Base-by-base conservation (phyloP, 1,140 invertebrate genomes). In the Oreohelix idahoensis region DNA sequence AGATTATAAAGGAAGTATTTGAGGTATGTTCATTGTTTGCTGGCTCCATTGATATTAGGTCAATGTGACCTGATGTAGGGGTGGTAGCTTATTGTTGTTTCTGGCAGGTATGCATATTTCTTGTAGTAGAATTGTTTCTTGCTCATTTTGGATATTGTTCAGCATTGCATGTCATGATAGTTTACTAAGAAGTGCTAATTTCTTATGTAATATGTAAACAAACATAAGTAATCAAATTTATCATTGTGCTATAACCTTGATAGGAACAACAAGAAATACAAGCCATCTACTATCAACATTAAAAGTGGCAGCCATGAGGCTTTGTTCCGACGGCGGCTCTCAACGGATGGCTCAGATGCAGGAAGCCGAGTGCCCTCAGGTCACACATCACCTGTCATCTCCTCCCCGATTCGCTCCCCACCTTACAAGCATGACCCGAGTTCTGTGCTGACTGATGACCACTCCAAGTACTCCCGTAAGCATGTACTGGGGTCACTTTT, bases 321-420 rank as follows among this genome's bases (percentile, higher is more conserved):
- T 35, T 79, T 91, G 80, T 85, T 86, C 85, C 92, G 95, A 86
- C 94, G 93, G 75, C 94, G 96, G 81, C 92, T 96, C 85, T 94
- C 95, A 38, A 96, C 96, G 71, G 90, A 90, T 58, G 85, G 86
- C 29, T 85, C 83, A 32, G 87, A 87, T 75, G 81, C 96, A 96
- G 92, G 94, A 95, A 51, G 95, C 92, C 84, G 87, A 11, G 89
- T 86, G 13, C 86, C 87, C 35, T 90, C 90, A 84, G 88, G 94
- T 90, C 89, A 90, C 84, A 93, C 90, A 89, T 93, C 93, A 92
- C 93, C 94, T 89, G 91, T 93, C 89, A 92, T 91, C 85, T 94
- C 93, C 73, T 95, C 95, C 91, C 95, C 95, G 11, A 85, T 89
- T 49, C 87, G 89, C 35, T 89, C 89, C 77, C 88, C 89, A 36